phyloP scores from a whole-genome alignment of 2,888 invertebrate species.

The Leptura quadrifasciata region DNA sequence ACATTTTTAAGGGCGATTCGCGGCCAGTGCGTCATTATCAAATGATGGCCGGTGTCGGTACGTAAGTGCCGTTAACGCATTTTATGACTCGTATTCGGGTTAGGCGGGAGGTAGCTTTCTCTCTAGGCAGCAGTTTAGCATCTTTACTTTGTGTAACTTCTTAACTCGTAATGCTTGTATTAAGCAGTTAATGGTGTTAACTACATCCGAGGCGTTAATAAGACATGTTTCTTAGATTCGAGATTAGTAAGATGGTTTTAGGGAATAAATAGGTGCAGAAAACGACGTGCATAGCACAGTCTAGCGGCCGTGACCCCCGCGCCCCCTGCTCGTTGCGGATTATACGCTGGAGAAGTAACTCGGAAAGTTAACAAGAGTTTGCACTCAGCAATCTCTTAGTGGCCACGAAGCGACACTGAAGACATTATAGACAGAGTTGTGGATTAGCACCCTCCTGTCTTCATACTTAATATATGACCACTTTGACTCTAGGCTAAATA shows the following conservation, averaged over 20 bases:
- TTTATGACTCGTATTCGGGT: constrained; percentile 17
- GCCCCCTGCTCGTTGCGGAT: constrained; percentile 66
- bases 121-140: constrained; percentile 26
- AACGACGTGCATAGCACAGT: constrained; percentile 50
- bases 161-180: constrained; percentile 65
- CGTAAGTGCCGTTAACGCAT: constrained; percentile 27
- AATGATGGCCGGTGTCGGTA: constrained; percentile 12
- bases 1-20: constrained; percentile 33
- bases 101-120: neutral
- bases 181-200: constrained; percentile 64
- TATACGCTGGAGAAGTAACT: constrained; percentile 70
- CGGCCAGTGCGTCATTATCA: constrained; percentile 28
- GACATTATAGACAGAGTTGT: constrained; percentile 61
- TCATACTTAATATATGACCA: constrained; percentile 62
- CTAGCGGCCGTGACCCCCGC: constrained; percentile 56
- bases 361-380: constrained; percentile 70
- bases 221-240: constrained; percentile 66
- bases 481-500: constrained; percentile 47
- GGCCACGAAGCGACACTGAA: constrained; percentile 61
- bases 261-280: constrained; percentile 52
- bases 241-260: constrained; percentile 63
- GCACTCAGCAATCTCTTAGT: constrained; percentile 69
- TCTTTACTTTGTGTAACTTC: constrained; percentile 54
- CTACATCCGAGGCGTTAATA: constrained; percentile 62
- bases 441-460: constrained; percentile 63